Percentiles rank a stretch among this genome's conserved stretches.
Conservation (phyloP, 2,888 invertebrate species). For the Seladonia tumulorum region DNA sequence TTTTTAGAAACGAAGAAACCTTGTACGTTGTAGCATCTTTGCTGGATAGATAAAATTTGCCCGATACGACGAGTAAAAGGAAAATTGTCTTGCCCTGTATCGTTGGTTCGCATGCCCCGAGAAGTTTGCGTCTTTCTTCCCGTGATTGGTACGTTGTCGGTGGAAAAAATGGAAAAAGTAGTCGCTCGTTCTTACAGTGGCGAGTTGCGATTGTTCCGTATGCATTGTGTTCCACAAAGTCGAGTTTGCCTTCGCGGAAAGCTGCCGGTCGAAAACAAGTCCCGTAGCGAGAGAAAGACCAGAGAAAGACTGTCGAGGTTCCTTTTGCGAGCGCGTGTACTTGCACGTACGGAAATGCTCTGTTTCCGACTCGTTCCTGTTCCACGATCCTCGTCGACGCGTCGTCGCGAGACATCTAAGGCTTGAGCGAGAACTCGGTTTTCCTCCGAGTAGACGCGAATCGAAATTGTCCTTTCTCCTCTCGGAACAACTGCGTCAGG, state of each 20-base stretch:
- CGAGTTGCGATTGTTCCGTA: conserved; percentile 1
- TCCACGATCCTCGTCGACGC: background rate
- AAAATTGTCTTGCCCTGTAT: background rate
- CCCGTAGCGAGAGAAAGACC: background rate
- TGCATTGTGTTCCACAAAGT: conserved; percentile 20
- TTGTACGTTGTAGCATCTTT: too few species aligned
- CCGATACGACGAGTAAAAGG: too few species aligned
- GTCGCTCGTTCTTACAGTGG: background rate
- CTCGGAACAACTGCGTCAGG: background rate
- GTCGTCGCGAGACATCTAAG: background rate
- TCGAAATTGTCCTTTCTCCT: conserved; percentile 1
- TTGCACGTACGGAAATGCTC: conserved; percentile 2
- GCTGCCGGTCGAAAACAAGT: background rate
- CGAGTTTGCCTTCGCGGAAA: conserved; percentile 20
- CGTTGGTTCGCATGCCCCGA: background rate
- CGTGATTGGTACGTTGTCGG: background rate
- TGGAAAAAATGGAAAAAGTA: background rate
- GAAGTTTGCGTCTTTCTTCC: background rate
- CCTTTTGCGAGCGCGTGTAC: background rate
- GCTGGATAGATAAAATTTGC: too few species aligned
- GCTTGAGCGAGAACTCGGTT: conserved; percentile 11
- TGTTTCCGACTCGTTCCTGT: background rate
- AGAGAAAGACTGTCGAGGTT: background rate
- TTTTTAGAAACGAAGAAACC: too few species aligned
- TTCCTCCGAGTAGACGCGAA: background rate